Evolutionary conservation across 92 coral and sea anemone genomes (phyloP).

Genomic region (Porites cylindrica): DNA sequence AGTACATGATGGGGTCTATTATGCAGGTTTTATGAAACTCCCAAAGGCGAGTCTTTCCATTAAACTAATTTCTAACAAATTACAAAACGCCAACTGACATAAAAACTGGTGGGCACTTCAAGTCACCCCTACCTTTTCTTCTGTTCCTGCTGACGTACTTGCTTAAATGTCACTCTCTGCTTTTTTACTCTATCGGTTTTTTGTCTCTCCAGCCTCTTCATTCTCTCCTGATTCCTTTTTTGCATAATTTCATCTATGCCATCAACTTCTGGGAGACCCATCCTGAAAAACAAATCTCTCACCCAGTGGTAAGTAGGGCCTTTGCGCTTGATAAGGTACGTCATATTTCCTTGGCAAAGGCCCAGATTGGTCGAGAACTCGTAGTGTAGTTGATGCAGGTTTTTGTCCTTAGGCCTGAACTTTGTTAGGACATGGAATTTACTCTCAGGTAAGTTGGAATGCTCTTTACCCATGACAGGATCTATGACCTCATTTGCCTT

Average conservation of each 20-base stretch:
- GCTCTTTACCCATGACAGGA: slow-evolving; percentile 42
- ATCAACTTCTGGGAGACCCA: slow-evolving; percentile 59
- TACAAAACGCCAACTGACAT: too few species aligned
- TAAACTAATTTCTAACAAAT: too few species aligned
- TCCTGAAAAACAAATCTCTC: slow-evolving; percentile 29
- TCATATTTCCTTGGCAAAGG: slow-evolving; percentile 53
- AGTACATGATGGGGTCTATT: too few species aligned
- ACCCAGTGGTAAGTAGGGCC: slow-evolving; percentile 58
- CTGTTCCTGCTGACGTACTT: too few species aligned
- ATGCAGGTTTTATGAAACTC: too few species aligned
- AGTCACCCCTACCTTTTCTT: too few species aligned
- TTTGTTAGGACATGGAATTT: slow-evolving; percentile 47
- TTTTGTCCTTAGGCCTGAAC: slow-evolving; percentile 9
- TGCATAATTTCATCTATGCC: slow-evolving; percentile 31
- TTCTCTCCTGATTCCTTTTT: slow-evolving; percentile 15
- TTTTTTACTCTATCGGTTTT: not conserved
- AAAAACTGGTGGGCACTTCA: too few species aligned
- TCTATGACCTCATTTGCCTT: slow-evolving; percentile 52
- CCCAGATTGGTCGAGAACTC: slow-evolving; percentile 54
- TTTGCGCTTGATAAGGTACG: slow-evolving; percentile 19
- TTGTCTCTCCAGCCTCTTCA: not conserved
- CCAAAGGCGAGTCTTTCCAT: too few species aligned
- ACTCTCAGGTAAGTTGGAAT: slow-evolving; percentile 59
- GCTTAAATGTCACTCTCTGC: too few species aligned
- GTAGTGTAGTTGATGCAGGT: slow-evolving; percentile 27